phyloP scores from a whole-genome alignment of 2,797 vertebrate species.

The Propithecus deckenii region DNA sequence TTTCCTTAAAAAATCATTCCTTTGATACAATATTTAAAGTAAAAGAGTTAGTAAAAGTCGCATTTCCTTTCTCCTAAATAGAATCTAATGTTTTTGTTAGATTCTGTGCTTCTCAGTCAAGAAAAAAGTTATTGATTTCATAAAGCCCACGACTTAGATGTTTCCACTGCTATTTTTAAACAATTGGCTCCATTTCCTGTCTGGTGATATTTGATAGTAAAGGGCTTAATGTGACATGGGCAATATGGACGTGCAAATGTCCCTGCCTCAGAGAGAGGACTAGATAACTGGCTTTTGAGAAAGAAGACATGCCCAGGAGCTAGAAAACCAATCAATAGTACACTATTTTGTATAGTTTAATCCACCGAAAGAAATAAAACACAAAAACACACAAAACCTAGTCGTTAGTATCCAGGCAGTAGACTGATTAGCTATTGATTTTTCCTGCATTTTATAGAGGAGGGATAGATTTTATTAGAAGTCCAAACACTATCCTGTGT shows the following conservation, averaged over 20 bases:
- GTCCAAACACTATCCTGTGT: background rate
- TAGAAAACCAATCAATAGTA: conserved; percentile 44
- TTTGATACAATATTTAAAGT: background rate
- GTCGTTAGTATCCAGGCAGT: conserved; percentile 26
- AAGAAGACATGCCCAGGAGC: conserved; percentile 43
- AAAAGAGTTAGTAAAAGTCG: background rate
- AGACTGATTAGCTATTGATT: conserved; percentile 74
- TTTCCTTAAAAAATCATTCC: background rate
- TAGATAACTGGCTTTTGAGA: conserved; percentile 24
- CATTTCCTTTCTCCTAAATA: background rate
- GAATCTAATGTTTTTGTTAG: background rate
- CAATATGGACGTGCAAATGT: background rate
- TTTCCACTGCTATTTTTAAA: conserved; percentile 45
- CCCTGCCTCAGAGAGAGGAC: background rate
- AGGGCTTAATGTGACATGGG: conserved; percentile 31
- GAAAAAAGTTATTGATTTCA: background rate
- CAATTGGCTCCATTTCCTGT: conserved; percentile 17
- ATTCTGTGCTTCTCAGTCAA: conserved; percentile 32
- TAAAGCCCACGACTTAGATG: background rate
- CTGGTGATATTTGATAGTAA: conserved; percentile 37
- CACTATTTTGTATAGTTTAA: conserved; percentile 72
- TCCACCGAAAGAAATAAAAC: conserved; percentile 62
- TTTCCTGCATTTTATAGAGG: conserved; percentile 8
- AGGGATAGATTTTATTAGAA: conserved; percentile 38
- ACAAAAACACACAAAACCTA: background rate